Evolutionary conservation across 92 coral and sea anemone genomes (phyloP).

Genomic region (Nematostella vectensis): DNA sequence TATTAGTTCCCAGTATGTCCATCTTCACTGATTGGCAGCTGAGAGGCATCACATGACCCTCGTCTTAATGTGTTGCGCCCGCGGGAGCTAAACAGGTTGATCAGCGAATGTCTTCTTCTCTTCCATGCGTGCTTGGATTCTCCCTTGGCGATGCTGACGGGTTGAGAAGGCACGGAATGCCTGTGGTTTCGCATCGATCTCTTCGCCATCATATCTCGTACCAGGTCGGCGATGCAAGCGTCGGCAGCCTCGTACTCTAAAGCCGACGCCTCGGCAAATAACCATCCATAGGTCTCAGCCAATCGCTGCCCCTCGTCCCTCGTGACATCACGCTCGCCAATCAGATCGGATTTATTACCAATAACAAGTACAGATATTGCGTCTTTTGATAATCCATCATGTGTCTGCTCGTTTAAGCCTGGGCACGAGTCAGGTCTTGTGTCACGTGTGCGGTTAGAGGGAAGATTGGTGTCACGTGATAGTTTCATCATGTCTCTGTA

Average conservation of each 20-base stretch:
- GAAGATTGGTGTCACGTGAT: conserved; percentile 39
- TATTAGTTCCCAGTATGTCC: too few species aligned
- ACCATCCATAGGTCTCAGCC: conserved; percentile 64
- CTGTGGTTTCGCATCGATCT: not conserved
- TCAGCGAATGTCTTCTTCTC: not conserved
- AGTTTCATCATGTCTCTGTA: conserved; percentile 49
- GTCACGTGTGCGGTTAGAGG: too few species aligned
- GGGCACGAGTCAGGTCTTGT: conserved; percentile 1
- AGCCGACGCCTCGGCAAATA: conserved; percentile 65
- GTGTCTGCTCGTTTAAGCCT: too few species aligned
- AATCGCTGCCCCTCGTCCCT: conserved; percentile 38
- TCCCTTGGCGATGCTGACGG: not conserved
- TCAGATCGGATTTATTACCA: conserved; percentile 56
- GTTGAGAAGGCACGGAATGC: not conserved
- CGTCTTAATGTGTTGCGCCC: too few species aligned
- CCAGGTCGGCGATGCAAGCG: conserved; percentile 41
- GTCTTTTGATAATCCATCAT: too few species aligned
- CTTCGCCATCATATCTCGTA: conserved; percentile 43
- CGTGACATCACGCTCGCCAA: conserved; percentile 51
- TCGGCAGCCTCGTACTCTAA: conserved; percentile 51
- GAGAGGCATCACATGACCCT: too few species aligned
- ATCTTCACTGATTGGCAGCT: too few species aligned
- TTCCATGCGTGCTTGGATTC: not conserved
- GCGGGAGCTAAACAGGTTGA: not conserved
- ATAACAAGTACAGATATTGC: conserved; percentile 37